Evolutionary conservation across 1,140 invertebrate genomes (phyloP).

Genomic region (Drosophila tsacasi): DNA sequence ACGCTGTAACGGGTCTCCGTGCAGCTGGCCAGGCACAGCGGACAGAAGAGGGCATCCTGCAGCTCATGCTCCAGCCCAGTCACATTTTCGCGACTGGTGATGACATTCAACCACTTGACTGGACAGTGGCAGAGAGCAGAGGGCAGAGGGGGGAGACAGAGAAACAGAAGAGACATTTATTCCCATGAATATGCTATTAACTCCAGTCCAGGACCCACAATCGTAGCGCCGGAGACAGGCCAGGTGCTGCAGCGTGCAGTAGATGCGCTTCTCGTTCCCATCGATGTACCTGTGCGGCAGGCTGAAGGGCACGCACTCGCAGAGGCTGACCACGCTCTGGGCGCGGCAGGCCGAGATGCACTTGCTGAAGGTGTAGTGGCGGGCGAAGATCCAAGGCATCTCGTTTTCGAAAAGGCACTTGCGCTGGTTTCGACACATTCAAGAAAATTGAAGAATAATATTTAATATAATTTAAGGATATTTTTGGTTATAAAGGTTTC

Average conservation of each 20-base stretch:
- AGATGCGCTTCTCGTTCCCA: constrained; percentile 56
- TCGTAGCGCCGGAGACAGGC: constrained; percentile 74
- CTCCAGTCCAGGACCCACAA: constrained; percentile 55
- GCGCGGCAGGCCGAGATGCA: constrained; percentile 87
- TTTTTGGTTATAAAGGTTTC: neutral
- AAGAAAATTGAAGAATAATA: fast-evolving
- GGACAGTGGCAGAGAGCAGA: neutral
- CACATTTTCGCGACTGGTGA: constrained; percentile 70
- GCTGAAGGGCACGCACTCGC: constrained; percentile 87
- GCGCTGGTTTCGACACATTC: constrained; percentile 44
- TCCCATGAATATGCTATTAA: constrained; percentile 36
- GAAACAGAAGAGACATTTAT: constrained; percentile 22
- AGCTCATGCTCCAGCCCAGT: constrained; percentile 78
- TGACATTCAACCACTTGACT: constrained; percentile 84
- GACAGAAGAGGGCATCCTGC: constrained; percentile 82
- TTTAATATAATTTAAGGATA: neutral
- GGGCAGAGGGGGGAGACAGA: neutral
- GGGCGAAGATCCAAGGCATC: constrained; percentile 82
- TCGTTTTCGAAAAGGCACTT: constrained; percentile 78
- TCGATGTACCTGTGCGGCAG: constrained; percentile 84
- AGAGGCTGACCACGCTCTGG: constrained; percentile 85
- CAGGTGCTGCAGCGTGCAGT: constrained; percentile 75
- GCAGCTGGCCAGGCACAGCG: constrained; percentile 75
- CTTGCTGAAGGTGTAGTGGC: constrained; percentile 83
- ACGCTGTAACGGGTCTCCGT: constrained; percentile 66